Base-by-base conservation (phyloP, 2,113 vertebrate species). In the Pseudorectes ferrugineus region DNA sequence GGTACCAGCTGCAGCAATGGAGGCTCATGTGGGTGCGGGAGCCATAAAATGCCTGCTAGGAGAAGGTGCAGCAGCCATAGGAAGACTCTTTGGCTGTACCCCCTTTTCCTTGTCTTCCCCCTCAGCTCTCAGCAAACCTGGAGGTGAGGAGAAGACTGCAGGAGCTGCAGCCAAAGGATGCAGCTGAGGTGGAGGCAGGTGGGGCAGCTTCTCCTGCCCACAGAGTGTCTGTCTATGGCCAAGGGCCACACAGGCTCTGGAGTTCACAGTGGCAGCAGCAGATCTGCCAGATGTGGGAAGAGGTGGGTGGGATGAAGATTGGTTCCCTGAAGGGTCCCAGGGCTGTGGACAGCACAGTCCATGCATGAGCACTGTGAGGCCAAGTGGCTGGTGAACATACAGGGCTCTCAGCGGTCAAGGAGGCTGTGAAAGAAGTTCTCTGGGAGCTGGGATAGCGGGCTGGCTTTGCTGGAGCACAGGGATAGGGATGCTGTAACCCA, bases 11-110 rank as follows among this genome's bases (percentile, higher is more conserved):
- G 28, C 24, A 79, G 52, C 22, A 78, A 3, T 10, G 31, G 15
- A 35, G 26, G 14, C 14, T 49, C 31, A 1, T 1, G 1, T 48
- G 29, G 13, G 9, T 26, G 7, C 0, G 0, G 21, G 18, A 88
- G 67, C 49, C 2, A 1, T 0, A 1, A 52, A 51, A 40, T 33
- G 7, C 13, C 45, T 10, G n/a, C 0, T 3, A 73, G 55, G 42
- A 86, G 31, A 45, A 45, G 25, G 7, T 59, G 40, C 26, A 49
- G 59, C 33, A 84, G 46, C 51, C 43, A 24, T 2, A 35, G 33
- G 16, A 61, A 54, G 45, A 26, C 6, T 77, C 7, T 66, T 43
- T 38, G n/a, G 8, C 48, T 67, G 12, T 59, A 35, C 1, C 6
- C 28, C 6, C 14, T n/a, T 81, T 49, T 74, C 18, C 46, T 38